These are phyloP conservation scores for Tenthredo notha DNA, from an alignment of 2,888 invertebrate species.

Conservation along the genomic window DNA sequence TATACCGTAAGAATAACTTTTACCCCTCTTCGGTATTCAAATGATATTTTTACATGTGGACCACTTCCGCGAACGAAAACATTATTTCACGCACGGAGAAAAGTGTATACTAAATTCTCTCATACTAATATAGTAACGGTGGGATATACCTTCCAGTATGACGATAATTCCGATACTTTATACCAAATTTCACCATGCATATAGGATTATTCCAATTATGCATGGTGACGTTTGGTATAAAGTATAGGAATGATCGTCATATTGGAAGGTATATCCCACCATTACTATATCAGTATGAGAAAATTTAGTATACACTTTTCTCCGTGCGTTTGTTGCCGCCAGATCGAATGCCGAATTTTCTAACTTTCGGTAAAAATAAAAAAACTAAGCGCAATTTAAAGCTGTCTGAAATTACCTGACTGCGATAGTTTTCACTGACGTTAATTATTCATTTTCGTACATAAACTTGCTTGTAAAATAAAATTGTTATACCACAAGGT, in stretches of 20 bases:
- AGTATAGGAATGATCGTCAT: no score
- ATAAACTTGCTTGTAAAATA: background rate
- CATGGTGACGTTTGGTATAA: no score
- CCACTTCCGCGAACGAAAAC: background rate
- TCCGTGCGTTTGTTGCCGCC: background rate
- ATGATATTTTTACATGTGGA: background rate
- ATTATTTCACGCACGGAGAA: background rate
- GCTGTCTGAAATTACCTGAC: background rate
- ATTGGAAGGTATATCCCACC: no score
- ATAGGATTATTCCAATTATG: no score
- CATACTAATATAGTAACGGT: no score
- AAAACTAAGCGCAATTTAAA: background rate
- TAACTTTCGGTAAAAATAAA: background rate
- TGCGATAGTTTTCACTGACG: background rate
- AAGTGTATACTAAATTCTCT: no score
- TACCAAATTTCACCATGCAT: no score
- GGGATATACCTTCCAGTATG: no score
- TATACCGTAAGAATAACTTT: background rate
- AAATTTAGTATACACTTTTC: no score
- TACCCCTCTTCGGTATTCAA: background rate
- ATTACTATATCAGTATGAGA: no score
- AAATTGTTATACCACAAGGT: background rate
- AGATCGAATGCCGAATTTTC: background rate
- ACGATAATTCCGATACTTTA: no score
- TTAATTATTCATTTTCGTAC: background rate